These are phyloP conservation scores for Phaonia tiefii DNA, from an alignment of 2,888 invertebrate species.

Conservation along the genomic window DNA sequence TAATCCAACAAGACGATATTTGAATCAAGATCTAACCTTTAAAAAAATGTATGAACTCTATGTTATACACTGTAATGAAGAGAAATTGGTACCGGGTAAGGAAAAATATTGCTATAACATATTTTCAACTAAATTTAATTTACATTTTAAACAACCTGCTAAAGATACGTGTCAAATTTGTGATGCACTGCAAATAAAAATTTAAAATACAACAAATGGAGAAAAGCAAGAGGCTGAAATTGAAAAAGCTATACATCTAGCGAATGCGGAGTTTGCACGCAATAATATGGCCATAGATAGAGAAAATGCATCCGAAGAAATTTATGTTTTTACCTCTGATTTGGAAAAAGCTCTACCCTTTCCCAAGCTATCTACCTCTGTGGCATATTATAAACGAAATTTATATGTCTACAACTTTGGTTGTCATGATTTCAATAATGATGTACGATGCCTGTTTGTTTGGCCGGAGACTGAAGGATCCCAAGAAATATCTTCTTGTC, in stretches of 20 bases:
- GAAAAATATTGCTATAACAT: too few species aligned
- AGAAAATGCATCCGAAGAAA: slow-evolving; percentile 18
- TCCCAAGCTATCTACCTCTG: slow-evolving; percentile 7
- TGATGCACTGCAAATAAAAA: slow-evolving; percentile 33
- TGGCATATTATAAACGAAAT: too few species aligned
- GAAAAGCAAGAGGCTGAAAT: slow-evolving; percentile 30
- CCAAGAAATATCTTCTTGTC: neutral
- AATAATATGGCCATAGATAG: slow-evolving; percentile 27
- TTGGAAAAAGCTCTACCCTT: neutral
- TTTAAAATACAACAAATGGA: slow-evolving; percentile 16
- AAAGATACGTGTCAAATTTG: slow-evolving; percentile 25
- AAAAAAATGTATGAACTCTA: neutral
- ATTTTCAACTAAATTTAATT: too few species aligned
- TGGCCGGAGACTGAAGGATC: too few species aligned
- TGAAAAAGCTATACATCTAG: slow-evolving; percentile 22
- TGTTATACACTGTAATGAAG: neutral
- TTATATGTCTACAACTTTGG: slow-evolving; percentile 14
- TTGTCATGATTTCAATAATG: neutral
- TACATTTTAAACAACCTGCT: too few species aligned
- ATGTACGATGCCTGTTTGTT: too few species aligned
- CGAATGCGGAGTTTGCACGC: slow-evolving; percentile 18
- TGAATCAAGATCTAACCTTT: slow-evolving; percentile 66
- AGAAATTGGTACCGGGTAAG: neutral
- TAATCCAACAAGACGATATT: slow-evolving; percentile 60
- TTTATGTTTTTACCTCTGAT: too few species aligned